Evolutionary conservation across 1,140 invertebrate species (phyloP), one percentile per base, ranked within the genome.

Genomic region (Dermatophagoides farinae): DNA sequence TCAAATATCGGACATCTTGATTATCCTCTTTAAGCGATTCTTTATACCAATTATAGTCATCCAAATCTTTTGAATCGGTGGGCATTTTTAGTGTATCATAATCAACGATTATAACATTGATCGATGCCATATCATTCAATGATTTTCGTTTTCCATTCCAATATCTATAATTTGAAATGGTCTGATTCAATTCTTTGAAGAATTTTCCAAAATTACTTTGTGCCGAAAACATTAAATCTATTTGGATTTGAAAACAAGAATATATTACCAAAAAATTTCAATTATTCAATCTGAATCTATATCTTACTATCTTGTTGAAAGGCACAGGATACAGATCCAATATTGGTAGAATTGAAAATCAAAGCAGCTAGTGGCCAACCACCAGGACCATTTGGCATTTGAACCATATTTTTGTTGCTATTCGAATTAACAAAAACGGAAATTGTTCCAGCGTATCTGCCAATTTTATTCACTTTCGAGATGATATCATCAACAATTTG

Each of bases 1-100:
- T n/a, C 20, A 60, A 20, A 41, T 38, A 60, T 4, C 20, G 12
- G 14, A 52, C 50, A 18, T 60, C 58, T 4, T 44, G 22, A 40
- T 60, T 47, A n/a, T 44, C 8, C 4, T 37, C 50, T 18, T 47
- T 37, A 9, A 60, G 46, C 14, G 16, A 20, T 8, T 60, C 58
- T 23, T 50, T 60, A 41, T 47, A 60, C 16, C 14, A 18, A n/a
- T 60, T 23, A 47, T 50, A 60, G n/a, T 60, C 58, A 25, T 60
- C 38, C 16, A 12, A 18, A 4, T 60, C 58, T 9, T 16, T 23
- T 12, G 44, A 51, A 47, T 12, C 14, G 23, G 25, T 58, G 11
- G 41, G 58, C 22, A n/a, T 38, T 8, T n/a, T 38, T 6, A 57
- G 16, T 20, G 22, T 31, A n/a, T 18, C 43, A 22, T 44, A 61